Percentiles rank a stretch among this genome's conserved stretches.
phyloP scores from a whole-genome alignment of 2,113 vertebrate species.

The Synchiropus splendidus region DNA sequence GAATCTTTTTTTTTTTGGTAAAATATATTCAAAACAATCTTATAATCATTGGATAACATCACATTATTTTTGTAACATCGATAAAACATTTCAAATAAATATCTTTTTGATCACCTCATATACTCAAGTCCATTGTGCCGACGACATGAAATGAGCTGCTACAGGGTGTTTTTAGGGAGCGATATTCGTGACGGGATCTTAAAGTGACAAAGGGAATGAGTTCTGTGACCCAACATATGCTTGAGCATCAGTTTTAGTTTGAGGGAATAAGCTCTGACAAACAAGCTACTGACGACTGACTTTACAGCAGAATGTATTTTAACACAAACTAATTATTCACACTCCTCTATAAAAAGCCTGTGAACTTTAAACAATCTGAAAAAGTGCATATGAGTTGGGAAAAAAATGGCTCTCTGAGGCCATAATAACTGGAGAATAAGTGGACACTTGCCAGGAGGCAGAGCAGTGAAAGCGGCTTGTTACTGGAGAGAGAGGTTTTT shows the following conservation, averaged over 20 bases:
- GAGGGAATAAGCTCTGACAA: too few relatives aligned
- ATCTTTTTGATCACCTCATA: conserved; percentile 9
- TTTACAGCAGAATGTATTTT: too few relatives aligned
- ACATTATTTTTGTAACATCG: conserved; percentile 14
- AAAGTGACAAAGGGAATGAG: too few relatives aligned
- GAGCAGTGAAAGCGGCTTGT: conserved; percentile 40
- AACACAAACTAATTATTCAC: too few relatives aligned
- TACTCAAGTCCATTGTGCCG: conserved; percentile 10
- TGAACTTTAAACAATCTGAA: too few relatives aligned
- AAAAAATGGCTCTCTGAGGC: conserved; percentile 49
- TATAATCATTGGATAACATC: conserved; percentile 15
- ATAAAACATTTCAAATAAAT: conserved; percentile 16
- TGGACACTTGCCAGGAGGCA: conserved; percentile 56
- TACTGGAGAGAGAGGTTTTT: conserved; percentile 23
- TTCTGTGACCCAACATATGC: too few relatives aligned
- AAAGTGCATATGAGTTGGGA: conserved; percentile 25
- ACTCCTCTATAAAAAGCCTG: too few relatives aligned
- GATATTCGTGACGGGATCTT: too few relatives aligned
- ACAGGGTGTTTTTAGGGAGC: conserved; percentile 13
- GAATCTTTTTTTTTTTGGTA: conserved; percentile 34
- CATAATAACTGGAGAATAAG: conserved; percentile 64
- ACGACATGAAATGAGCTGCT: conserved; percentile 17
- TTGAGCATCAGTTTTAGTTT: too few relatives aligned
- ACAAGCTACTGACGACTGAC: too few relatives aligned
- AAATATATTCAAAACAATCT: conserved; percentile 40